These are phyloP conservation scores for Bombylius discolor DNA, from an alignment of 2,888 invertebrate genomes.

Conservation along the genomic window DNA sequence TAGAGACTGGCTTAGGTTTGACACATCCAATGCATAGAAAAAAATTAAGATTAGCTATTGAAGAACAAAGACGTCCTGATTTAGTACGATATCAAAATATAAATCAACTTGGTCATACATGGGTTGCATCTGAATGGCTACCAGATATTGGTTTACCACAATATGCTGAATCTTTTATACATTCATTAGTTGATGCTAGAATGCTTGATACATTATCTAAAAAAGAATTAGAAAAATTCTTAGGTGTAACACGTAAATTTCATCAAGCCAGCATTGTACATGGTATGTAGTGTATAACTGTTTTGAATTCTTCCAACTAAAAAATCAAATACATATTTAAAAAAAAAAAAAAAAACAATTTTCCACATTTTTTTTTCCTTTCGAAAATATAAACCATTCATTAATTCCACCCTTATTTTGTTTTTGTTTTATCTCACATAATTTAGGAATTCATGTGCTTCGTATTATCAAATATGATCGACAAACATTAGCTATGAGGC, in stretches of 20 bases:
- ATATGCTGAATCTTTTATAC: slow-evolving; percentile 78
- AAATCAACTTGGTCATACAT: slow-evolving; percentile 76
- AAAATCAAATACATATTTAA: background rate
- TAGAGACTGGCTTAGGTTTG: slow-evolving; percentile 84
- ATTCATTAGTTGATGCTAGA: slow-evolving; percentile 82
- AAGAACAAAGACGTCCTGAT: slow-evolving; percentile 79
- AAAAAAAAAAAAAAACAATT: background rate
- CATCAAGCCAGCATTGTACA: slow-evolving; percentile 91
- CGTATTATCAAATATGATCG: slow-evolving; percentile 86
- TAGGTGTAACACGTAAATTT: slow-evolving; percentile 84
- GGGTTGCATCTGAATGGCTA: slow-evolving; percentile 89
- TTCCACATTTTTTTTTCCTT: background rate
- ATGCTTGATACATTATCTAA: slow-evolving; percentile 87
- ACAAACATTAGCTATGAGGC: slow-evolving; percentile 73
- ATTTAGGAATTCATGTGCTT: slow-evolving; percentile 60
- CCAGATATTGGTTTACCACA: slow-evolving; percentile 81
- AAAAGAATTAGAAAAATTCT: slow-evolving; percentile 86
- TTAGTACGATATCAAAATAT: slow-evolving; percentile 78
- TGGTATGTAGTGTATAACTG: slow-evolving; percentile 37
- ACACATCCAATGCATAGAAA: slow-evolving; percentile 86
- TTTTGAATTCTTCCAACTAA: background rate
- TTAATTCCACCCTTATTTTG: background rate
- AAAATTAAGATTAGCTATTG: slow-evolving; percentile 83
- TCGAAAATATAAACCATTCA: background rate
- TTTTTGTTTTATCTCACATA: background rate